phyloP scores from a whole-genome alignment of 2,113 vertebrate species.

The Poicephalus gulielmi region DNA sequence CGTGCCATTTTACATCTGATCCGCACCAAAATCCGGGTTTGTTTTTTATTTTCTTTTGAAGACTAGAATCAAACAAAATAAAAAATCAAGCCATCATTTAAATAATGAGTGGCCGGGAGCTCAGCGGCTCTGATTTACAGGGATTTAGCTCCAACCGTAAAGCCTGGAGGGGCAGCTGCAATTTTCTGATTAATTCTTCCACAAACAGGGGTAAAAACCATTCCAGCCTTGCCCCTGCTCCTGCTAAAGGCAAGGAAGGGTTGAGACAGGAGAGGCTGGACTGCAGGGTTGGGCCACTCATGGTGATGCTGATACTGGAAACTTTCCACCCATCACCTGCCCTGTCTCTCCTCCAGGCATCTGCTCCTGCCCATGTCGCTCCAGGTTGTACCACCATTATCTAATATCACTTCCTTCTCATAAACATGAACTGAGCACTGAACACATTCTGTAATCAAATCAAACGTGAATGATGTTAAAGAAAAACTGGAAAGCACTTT shows the following conservation, averaged over 20 bases:
- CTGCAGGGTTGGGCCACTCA: fast-evolving
- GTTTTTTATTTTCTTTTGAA: background rate
- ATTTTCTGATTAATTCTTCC: conserved; percentile 60
- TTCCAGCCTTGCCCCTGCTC: background rate
- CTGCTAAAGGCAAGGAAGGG: background rate
- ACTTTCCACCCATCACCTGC: background rate
- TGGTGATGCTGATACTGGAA: fast-evolving
- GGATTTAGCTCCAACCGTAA: conserved; percentile 35
- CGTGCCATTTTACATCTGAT: background rate
- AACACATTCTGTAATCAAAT: background rate
- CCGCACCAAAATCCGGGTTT: background rate
- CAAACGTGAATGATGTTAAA: background rate
- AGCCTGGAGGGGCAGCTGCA: background rate
- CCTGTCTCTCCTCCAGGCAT: background rate
- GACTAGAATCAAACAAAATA: background rate
- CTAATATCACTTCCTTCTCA: background rate
- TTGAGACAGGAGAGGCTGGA: background rate
- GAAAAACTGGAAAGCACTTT: background rate
- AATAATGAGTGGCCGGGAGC: background rate
- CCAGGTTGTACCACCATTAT: background rate
- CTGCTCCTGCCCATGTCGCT: background rate
- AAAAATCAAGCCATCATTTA: background rate
- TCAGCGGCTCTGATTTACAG: background rate
- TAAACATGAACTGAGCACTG: background rate
- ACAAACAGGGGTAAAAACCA: background rate